phyloP scores from a whole-genome alignment of 2,113 vertebrate species.

The Perccottus glenii region DNA sequence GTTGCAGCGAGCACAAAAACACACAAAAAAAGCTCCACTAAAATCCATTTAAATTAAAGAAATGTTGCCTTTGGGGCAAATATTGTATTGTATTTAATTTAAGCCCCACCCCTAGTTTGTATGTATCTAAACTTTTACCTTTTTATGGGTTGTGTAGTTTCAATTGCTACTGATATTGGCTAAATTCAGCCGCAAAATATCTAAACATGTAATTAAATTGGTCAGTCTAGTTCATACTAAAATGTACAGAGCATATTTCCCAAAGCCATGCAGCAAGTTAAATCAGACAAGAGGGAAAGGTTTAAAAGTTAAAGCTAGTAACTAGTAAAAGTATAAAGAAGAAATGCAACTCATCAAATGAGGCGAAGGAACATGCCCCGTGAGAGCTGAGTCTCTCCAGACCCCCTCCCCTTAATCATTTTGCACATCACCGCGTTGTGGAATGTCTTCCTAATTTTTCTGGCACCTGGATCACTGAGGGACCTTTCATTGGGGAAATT shows the following conservation, averaged over 20 bases:
- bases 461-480: slow-evolving; percentile 22
- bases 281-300: slow-evolving; percentile 8
- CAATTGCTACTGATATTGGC: no score
- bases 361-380: slow-evolving; percentile 1
- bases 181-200: no score
- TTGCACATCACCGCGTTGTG: neutral
- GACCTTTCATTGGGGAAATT: slow-evolving; percentile 39
- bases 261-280: slow-evolving; percentile 25
- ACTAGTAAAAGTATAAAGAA: neutral
- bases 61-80: no score
- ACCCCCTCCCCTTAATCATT: neutral
- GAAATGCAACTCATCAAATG: slow-evolving; percentile 19
- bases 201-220: no score
- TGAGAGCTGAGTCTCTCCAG: slow-evolving; percentile 24
- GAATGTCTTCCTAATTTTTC: slow-evolving; percentile 34
- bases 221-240: no score
- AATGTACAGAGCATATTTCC: neutral
- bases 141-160: no score
- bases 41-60: no score
- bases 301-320: slow-evolving; percentile 8
- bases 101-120: no score
- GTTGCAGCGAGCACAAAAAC: no score
- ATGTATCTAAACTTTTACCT: no score
- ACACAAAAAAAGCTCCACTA: no score
- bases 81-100: no score